A percentile compares a stretch with the other conserved stretches of the same genome.
Evolutionary conservation across 2,113 vertebrate genomes (phyloP).

Genomic region (Syngnathus floridae): DNA sequence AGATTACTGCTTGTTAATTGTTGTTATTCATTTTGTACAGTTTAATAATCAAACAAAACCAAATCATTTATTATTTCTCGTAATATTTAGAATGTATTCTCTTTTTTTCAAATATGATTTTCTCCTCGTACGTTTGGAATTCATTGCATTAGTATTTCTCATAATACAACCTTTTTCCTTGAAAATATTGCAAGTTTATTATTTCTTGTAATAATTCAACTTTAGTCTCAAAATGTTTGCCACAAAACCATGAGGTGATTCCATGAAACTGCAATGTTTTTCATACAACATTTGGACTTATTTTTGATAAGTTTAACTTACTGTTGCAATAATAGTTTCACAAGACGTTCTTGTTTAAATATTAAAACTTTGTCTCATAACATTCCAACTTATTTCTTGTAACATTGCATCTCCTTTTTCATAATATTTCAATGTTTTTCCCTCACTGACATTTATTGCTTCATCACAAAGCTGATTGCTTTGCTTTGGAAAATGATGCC

Average conservation of each 20-base stretch:
- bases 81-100: neutral
- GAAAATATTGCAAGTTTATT: neutral
- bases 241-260: neutral
- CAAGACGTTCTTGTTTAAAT: too few relatives aligned
- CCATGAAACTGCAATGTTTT: neutral
- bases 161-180: neutral
- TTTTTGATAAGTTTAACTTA: neutral
- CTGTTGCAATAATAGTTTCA: too few relatives aligned
- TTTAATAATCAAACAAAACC: too few relatives aligned
- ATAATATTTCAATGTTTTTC: neutral
- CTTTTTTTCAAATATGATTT: too few relatives aligned
- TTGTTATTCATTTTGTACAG: too few relatives aligned
- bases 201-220: too few relatives aligned
- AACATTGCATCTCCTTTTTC: too few relatives aligned
- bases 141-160: neutral
- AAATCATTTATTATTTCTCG: neutral
- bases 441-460: conserved; percentile 8
- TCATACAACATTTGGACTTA: neutral
- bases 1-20: too few relatives aligned
- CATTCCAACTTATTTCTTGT: neutral
- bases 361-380: neutral
- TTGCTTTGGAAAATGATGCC: neutral
- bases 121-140: too few relatives aligned
- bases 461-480: neutral
- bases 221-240: neutral